Evolutionary conservation across 2,797 vertebrate genomes (phyloP), one percentile per base, ranked within the genome.

Genomic region (Sylvia borin): DNA sequence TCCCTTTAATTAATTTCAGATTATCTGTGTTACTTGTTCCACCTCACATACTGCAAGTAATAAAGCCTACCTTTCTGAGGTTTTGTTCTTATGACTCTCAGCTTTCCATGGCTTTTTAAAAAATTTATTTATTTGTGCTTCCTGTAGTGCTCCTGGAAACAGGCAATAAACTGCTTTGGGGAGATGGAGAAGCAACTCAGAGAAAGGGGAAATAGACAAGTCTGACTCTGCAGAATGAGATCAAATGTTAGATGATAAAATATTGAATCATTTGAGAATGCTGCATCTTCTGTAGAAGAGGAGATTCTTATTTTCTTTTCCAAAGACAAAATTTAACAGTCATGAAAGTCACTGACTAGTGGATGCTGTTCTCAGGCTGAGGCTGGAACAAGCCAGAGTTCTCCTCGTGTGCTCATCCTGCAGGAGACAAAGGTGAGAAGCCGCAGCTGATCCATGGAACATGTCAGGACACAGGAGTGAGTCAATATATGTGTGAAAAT

Each of bases 1-100:
- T 74, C 25, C 18, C 42, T 83, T 93, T 94, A 92, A 97, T 97
- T 96, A 95, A 91, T 89, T 93, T 29, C 64, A 96, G 93, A 95
- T 89, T 95, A 84, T 85, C 58, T 14, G 24, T 55, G 36, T 89
- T 93, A 61, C 34, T 94, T 74, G 71, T 83, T 95, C 82, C 48
- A 36, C 61, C 43, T 80, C 40, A 47, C 40, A 55, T 74, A 34
- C 48, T 87, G 31, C 68, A 88, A 83, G 54, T 48, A 90, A 91
- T 53, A 93, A 93, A 93, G 58, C 40, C 54, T 64, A 31, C 38
- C 32, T 94, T 94, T 92, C 65, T 85, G 47, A 67, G 53, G 15
- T 90, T 88, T 81, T 77, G 21, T 91, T 93, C 25, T 55, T 27
- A n/a, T 16, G n/a, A 17, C 15, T 86, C 27, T 86, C 64, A 43